Conservation (phyloP, 2,113 vertebrate genomes). For the Origma solitaria region DNA sequence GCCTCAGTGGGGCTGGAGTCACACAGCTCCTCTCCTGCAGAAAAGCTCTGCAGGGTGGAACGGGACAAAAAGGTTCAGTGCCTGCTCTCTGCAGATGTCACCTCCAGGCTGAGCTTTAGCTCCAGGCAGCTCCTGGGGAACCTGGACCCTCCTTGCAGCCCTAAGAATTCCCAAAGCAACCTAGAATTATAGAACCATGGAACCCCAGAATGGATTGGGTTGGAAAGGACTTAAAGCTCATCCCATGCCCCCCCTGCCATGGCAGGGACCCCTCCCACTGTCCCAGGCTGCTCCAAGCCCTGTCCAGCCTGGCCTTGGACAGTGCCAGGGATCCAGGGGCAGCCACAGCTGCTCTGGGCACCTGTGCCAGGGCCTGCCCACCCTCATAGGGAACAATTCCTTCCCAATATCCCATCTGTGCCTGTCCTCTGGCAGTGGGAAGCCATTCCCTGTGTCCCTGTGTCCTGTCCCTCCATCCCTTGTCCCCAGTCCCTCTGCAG, state of each 20-base stretch:
- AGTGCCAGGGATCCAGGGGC: not conserved
- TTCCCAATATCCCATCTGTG: accelerated
- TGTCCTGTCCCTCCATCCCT: not conserved
- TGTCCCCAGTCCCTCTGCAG: not conserved
- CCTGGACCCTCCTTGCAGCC: not conserved
- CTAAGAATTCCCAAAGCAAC: not conserved
- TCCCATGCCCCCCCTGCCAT: accelerated
- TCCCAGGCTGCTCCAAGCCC: not conserved
- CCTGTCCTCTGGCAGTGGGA: not conserved
- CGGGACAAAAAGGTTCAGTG: accelerated
- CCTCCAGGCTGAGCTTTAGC: not conserved
- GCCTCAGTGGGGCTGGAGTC: not conserved
- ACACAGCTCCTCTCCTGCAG: not conserved
- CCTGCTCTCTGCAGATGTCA: not conserved
- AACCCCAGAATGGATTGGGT: not conserved
- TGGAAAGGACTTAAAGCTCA: not conserved
- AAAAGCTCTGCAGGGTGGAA: not conserved
- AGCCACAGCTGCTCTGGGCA: not conserved
- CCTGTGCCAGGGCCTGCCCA: not conserved
- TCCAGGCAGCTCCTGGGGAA: not conserved
- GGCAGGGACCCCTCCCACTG: not conserved
- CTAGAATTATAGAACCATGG: not conserved
- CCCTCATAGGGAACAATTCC: not conserved
- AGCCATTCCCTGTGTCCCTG: not conserved
- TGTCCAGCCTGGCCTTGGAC: not conserved